Percentiles rank a stretch among this genome's conserved stretches.
Conservation (phyloP, 2,797 vertebrate genomes). For the Takifugu ocellatus region DNA sequence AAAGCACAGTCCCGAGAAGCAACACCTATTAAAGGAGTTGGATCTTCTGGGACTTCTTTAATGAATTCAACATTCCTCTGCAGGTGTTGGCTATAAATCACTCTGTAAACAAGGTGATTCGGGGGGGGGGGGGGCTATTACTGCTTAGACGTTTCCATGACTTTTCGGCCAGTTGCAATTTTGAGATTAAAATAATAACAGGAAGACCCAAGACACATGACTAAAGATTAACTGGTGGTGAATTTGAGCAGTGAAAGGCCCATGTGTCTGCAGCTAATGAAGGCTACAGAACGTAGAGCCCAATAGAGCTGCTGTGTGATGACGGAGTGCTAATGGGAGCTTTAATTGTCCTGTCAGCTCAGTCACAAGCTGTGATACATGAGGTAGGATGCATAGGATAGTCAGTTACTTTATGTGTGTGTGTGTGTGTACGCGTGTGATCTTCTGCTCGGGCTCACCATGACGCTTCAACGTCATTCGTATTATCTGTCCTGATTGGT, state of each 20-base stretch:
- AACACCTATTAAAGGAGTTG: slow-evolving; percentile 1
- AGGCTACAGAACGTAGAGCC: slow-evolving; percentile 11
- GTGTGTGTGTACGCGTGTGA: not conserved
- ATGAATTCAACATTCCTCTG: slow-evolving; percentile 22
- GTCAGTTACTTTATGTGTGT: slow-evolving; percentile 12
- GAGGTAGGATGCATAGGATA: not conserved
- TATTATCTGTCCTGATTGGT: slow-evolving; percentile 30
- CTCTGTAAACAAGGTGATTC: slow-evolving; percentile 11
- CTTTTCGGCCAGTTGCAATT: not conserved
- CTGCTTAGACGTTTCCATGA: slow-evolving; percentile 2
- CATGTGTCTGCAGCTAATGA: slow-evolving; percentile 20
- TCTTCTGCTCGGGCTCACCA: slow-evolving; percentile 6
- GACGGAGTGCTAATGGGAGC: slow-evolving; percentile 14
- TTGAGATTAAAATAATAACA: no score
- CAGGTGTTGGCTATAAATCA: slow-evolving; percentile 40
- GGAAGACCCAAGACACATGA: slow-evolving; percentile 1
- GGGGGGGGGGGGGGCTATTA: slow-evolving; percentile 8
- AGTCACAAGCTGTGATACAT: slow-evolving; percentile 1
- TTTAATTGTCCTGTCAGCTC: slow-evolving; percentile 5
- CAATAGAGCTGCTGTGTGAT: slow-evolving; percentile 26
- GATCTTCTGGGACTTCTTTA: slow-evolving; percentile 21
- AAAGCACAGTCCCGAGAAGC: slow-evolving; percentile 1
- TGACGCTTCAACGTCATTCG: slow-evolving; percentile 4
- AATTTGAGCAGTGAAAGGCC: slow-evolving; percentile 9
- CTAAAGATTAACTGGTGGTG: slow-evolving; percentile 14